Base-by-base conservation (phyloP, 2,888 invertebrate species). In the Odontothrips loti region DNA sequence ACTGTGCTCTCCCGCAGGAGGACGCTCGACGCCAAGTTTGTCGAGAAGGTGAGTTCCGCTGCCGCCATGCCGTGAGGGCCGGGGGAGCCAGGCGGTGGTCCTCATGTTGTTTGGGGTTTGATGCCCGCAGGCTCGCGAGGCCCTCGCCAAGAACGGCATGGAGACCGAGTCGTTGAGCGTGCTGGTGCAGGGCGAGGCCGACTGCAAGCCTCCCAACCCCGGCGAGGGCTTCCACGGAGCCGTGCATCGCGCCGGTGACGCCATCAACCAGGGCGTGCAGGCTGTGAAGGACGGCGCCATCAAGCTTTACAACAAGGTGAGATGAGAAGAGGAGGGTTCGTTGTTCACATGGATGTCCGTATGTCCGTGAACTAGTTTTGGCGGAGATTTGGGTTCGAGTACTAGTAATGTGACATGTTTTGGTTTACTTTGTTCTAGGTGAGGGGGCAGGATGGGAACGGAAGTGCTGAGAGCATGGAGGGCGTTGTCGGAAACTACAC, bases 181-280 rank as follows among this genome's bases (percentile, higher is more conserved):
- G 27, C 68, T 75, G 68, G 23, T 23, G 68, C 68, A 75, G 68
- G 68, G 68, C 23, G 68, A 75, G 68, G 68, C n/a, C 23, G 68
- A 75, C 23, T 75, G 68, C 68, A 12, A 23, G 27, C 68, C 68
- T 10, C 68, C 68, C 11, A 75, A 75, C 23, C 6, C 68, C 27
- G 68, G 68, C 23, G 68, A 75, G 27, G 68, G 68, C 27, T 75
- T 75, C 68, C 68, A 75, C 68, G 68, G 68, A 8, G 68, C 68
- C 12, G 68, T 75, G 11, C 68, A 75, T 11, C 68, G 68, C 27
- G 68, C 68, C 68, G 68, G 68, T 12, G 68, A 75, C 68, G 68
- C 23, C 68, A 75, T 75, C 27, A 75, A 75, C 68, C 68, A 75
- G 27, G 68, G 68, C 68, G 68, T 75, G 27, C 68, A 75, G 68